These are phyloP conservation scores for Ictalurus punctatus DNA, from an alignment of 2,113 vertebrate genomes.

Conservation along the genomic window DNA sequence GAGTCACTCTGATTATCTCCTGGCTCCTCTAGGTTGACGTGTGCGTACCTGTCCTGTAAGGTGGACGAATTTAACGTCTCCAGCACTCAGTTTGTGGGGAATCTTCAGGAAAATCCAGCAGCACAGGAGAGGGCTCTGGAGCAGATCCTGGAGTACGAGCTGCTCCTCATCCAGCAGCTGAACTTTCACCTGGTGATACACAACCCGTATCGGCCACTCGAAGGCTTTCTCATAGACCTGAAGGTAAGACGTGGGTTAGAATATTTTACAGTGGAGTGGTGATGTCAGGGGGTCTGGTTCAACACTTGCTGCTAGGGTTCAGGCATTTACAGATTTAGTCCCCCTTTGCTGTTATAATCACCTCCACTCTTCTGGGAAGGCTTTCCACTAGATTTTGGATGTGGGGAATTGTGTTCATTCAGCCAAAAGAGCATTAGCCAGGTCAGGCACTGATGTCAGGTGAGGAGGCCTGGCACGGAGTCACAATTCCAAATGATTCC, in stretches of 20 bases:
- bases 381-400: not conserved
- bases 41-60: slow-evolving; percentile 92
- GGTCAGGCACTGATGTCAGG: not conserved
- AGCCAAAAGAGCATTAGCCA: not conserved
- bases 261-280: not conserved
- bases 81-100: slow-evolving; percentile 90
- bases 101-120: slow-evolving; percentile 84
- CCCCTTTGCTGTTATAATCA: not conserved
- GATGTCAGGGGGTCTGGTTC: not conserved
- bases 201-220: slow-evolving; percentile 92
- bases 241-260: slow-evolving; percentile 75
- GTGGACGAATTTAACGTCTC: slow-evolving; percentile 99
- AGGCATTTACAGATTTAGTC: not conserved
- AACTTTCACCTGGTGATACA: slow-evolving; percentile 96
- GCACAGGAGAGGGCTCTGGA: slow-evolving; percentile 86
- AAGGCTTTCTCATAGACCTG: slow-evolving; percentile 92
- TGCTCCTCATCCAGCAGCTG: slow-evolving; percentile 93
- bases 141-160: slow-evolving; percentile 92
- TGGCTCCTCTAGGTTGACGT: slow-evolving; percentile 80
- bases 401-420: not conserved
- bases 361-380: not conserved
- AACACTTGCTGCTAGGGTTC: not conserved
- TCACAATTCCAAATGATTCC: not conserved
- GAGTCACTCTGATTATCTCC: not conserved
- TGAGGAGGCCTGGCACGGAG: not conserved